Evolutionary conservation across 2,113 vertebrate species (phyloP).

Genomic region (Australoheros scitulus): DNA sequence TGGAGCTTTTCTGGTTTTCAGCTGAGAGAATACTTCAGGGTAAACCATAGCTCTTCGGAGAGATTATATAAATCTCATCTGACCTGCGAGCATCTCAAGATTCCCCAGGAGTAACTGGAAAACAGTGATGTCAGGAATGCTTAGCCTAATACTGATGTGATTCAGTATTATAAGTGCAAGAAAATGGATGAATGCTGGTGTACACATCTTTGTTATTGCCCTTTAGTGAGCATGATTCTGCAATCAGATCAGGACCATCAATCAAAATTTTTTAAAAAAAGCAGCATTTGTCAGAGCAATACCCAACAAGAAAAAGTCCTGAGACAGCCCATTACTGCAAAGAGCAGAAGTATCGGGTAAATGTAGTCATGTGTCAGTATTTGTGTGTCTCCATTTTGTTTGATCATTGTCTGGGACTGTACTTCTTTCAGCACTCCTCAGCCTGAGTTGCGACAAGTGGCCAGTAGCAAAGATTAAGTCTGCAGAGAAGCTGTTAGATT

Average conservation of each 20-base stretch:
- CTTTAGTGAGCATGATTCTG: not conserved
- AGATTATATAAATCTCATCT: not conserved
- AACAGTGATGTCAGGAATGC: not conserved
- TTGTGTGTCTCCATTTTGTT: not conserved
- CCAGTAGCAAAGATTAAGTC: not conserved
- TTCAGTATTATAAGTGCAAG: not conserved
- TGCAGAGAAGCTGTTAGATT: not conserved
- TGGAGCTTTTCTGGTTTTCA: not conserved
- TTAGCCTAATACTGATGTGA: not conserved
- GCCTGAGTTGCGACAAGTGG: not conserved
- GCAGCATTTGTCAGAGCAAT: not conserved
- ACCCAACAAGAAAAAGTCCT: not conserved
- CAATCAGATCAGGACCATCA: not conserved
- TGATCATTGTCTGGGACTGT: not conserved
- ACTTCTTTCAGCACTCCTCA: not conserved
- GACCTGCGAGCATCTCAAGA: rapidly evolving
- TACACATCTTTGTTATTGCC: not conserved
- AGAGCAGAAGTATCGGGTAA: not conserved
- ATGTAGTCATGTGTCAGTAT: rapidly evolving
- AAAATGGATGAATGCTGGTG: not conserved
- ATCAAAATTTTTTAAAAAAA: not conserved
- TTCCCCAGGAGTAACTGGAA: not conserved
- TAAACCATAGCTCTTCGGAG: rapidly evolving
- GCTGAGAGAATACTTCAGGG: rapidly evolving
- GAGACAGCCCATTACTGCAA: not conserved